phyloP scores from a whole-genome alignment of 2,113 vertebrate genomes.

The Dicentrarchus labrax region DNA sequence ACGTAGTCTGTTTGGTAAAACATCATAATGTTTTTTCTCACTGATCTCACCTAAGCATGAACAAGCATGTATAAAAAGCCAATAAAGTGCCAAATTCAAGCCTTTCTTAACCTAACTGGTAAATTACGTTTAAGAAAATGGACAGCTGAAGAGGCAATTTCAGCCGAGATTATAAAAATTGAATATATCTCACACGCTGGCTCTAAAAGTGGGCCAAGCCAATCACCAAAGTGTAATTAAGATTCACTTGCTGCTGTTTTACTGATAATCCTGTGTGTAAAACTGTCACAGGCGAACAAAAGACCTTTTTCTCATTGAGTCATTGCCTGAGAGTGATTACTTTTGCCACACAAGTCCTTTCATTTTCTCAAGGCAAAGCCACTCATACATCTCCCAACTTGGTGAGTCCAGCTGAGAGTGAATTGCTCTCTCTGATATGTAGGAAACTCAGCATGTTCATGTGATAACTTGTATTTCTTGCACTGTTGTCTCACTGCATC shows the following conservation, averaged over 20 bases:
- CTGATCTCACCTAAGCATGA: neutral
- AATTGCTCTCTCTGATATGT: conserved; percentile 53
- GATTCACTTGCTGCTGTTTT: conserved; percentile 76
- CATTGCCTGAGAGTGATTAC: conserved; percentile 68
- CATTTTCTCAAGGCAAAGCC: conserved; percentile 60
- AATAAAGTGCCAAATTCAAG: conserved; percentile 30
- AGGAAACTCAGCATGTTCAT: conserved; percentile 52
- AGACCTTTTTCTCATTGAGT: conserved; percentile 62
- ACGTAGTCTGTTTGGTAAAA: conserved; percentile 21
- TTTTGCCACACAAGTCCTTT: conserved; percentile 69
- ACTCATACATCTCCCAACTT: conserved; percentile 51
- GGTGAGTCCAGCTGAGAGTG: conserved; percentile 33
- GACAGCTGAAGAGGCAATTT: conserved; percentile 41
- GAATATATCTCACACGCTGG: conserved; percentile 47
- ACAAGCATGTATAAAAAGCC: conserved; percentile 3
- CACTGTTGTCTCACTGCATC: neutral
- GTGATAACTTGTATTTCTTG: conserved; percentile 17
- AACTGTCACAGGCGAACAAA: conserved; percentile 75
- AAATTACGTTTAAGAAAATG: conserved; percentile 43
- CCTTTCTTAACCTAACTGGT: conserved; percentile 33
- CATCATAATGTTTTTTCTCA: neutral
- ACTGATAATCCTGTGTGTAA: conserved; percentile 75
- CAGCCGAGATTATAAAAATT: conserved; percentile 53
- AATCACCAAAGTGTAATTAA: conserved; percentile 78
- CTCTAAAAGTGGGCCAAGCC: conserved; percentile 39